phyloP scores from a whole-genome alignment of 30 jellyfish, hydroid and myxozoan genomes.

The Nemopilema nomurai region DNA sequence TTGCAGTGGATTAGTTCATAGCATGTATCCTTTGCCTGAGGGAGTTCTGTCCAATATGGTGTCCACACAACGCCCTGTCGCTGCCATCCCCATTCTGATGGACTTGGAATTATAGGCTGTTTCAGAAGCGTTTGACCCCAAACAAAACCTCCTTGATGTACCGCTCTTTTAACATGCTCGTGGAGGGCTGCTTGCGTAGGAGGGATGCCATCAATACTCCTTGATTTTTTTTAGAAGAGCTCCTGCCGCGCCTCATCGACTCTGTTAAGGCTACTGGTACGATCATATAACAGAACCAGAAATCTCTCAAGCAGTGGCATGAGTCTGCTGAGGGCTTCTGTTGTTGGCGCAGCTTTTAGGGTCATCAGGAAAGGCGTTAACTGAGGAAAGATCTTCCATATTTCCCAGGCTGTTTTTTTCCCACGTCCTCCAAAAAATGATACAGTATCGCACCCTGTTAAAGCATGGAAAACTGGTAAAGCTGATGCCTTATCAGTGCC shows the following conservation, averaged over 20 bases:
- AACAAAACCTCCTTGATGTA: slow-evolving; percentile 28
- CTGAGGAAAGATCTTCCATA: slow-evolving; percentile 21
- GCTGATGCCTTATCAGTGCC: slow-evolving; percentile 26
- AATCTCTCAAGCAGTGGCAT: slow-evolving; percentile 12
- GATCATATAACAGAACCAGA: slow-evolving; percentile 33
- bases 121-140: slow-evolving; percentile 41
- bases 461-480: slow-evolving; percentile 24
- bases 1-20: background rate
- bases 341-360: slow-evolving; percentile 5
- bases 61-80: background rate
- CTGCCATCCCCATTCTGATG: slow-evolving; percentile 41
- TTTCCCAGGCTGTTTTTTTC: slow-evolving; percentile 41
- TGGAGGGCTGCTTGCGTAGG: slow-evolving; percentile 44
- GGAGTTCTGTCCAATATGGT: background rate
- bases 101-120: slow-evolving; percentile 31
- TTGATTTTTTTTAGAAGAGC: slow-evolving; percentile 44
- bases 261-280: slow-evolving; percentile 16
- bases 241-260: slow-evolving; percentile 27
- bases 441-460: slow-evolving; percentile 50
- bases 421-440: slow-evolving; percentile 25
- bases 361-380: slow-evolving; percentile 13
- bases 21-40: background rate
- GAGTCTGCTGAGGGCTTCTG: background rate
- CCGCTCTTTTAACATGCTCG: slow-evolving; percentile 56
- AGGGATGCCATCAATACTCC: slow-evolving; percentile 35